Conservation (phyloP, 2,888 invertebrate species). For the Cerastis rubricosa region DNA sequence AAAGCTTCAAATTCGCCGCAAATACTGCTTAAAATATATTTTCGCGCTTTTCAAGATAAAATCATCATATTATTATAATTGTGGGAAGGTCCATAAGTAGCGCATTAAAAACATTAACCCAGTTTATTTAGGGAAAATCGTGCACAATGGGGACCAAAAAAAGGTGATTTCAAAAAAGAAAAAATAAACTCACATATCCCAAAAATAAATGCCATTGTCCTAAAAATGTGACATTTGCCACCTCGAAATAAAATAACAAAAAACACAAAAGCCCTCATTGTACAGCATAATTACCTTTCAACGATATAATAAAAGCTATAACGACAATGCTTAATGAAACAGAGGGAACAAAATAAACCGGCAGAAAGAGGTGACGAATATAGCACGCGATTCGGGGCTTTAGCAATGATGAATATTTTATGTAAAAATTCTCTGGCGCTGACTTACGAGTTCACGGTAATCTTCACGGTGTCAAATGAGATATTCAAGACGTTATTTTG, state of each 20-base stretch:
- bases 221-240: conserved; percentile 60
- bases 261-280: conserved; percentile 70
- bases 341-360: conserved; percentile 70
- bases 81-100: neutral
- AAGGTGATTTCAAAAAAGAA: conserved; percentile 28
- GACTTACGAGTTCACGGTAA: conserved; percentile 71
- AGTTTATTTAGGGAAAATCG: conserved; percentile 21
- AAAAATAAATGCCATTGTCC: conserved; percentile 58
- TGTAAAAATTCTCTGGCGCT: conserved; percentile 73
- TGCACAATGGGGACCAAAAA: conserved; percentile 37
- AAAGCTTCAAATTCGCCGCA: conserved; percentile 7
- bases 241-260: conserved; percentile 63
- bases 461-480: conserved; percentile 78
- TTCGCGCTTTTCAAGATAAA: neutral
- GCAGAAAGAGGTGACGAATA: conserved; percentile 70
- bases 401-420: conserved; percentile 82
- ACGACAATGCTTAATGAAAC: conserved; percentile 72
- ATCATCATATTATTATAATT: neutral
- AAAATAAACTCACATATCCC: conserved; percentile 36
- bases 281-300: conserved; percentile 71
- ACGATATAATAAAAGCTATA: conserved; percentile 72
- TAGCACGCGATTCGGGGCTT: conserved; percentile 72
- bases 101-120: conserved; percentile 34
- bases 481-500: conserved; percentile 79
- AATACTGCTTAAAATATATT: conserved; percentile 1